Base-by-base conservation (phyloP, 2,797 vertebrate species). In the Chloroceryle amazona region DNA sequence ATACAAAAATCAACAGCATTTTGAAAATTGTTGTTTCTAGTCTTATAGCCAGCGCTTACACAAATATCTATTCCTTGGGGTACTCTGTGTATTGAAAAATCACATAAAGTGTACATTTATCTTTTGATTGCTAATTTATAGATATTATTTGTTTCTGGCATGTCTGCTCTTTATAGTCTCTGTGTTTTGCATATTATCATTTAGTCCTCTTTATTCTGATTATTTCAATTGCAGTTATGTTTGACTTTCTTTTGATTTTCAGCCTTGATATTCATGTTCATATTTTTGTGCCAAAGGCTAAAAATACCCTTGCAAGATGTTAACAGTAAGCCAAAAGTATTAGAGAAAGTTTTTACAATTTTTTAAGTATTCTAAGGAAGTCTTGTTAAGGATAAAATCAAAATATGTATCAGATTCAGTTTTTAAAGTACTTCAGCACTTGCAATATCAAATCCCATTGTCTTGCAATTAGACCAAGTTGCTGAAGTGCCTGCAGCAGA, bases 381-480 rank as follows among this genome's bases (percentile, higher is more conserved):
- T 35, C 79, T 85, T 62, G 4, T 82, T 89, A 85, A 85, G 39
- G 26, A 9, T 55, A 93, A 87, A 70, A 75, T 57, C 68, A 47
- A 89, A 84, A 79, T 82, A 91, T 52, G 8, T 52, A 73, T 76
- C 78, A 82, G 42, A 80, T 41, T 85, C 17, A 35, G 10, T 82
- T 85, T 73, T 58, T 85, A 33, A 82, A 93, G 49, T 73, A 70
- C 39, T 80, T 87, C 65, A 73, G 29, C 25, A 57, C 22, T 89
- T 82, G 55, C 31, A 76, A 46, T 63, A 92, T 82, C 19, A 91
- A 89, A 95, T 66, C 17, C 6, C 61, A 89, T 80, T 95, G 60
- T 95, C 67, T 95, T 92, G 23, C 28, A 92, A 89, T 89, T 87
- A 89, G 60, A 95, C 21, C 1, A 3, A 81, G 75, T 44, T 89